phyloP scores from a whole-genome alignment of 2,888 invertebrate genomes.

The Lasioglossum pauxillum region DNA sequence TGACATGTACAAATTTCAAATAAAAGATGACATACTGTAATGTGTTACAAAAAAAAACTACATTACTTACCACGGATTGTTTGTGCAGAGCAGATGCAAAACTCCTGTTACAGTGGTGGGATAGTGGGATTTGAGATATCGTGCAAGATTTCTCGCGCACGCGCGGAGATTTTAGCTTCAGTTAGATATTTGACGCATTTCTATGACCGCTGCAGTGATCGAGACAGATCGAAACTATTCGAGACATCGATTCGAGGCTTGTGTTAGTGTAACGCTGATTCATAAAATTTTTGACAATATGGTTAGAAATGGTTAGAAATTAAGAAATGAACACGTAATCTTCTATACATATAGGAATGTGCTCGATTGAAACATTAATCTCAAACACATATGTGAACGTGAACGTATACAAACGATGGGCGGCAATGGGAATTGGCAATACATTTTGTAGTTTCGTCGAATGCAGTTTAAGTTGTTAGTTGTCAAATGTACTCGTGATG shows the following conservation, averaged over 20 bases:
- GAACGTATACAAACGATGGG: not conserved
- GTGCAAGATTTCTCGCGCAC: too few species aligned
- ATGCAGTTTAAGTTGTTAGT: not conserved
- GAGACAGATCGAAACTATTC: not conserved
- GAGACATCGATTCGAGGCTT: not conserved
- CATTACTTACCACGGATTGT: not conserved
- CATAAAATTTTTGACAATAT: not conserved
- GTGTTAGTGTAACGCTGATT: not conserved
- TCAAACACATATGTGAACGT: not conserved
- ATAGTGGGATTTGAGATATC: too few species aligned
- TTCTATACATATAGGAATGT: not conserved
- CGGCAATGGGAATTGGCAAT: not conserved
- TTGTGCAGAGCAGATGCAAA: not conserved
- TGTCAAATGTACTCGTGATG: constrained; percentile 22
- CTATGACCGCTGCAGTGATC: not conserved
- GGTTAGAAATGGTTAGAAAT: not conserved
- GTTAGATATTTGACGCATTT: not conserved
- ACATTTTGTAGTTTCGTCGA: not conserved
- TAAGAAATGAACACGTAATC: not conserved
- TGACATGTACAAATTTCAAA: not conserved
- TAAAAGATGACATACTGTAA: not conserved
- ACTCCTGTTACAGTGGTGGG: not conserved
- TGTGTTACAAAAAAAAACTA: not conserved
- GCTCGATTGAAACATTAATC: not conserved
- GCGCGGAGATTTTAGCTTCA: too few species aligned